These are phyloP conservation scores for Steinernema khuongi DNA, from an alignment of 1,140 invertebrate genomes.

Conservation along the genomic window DNA sequence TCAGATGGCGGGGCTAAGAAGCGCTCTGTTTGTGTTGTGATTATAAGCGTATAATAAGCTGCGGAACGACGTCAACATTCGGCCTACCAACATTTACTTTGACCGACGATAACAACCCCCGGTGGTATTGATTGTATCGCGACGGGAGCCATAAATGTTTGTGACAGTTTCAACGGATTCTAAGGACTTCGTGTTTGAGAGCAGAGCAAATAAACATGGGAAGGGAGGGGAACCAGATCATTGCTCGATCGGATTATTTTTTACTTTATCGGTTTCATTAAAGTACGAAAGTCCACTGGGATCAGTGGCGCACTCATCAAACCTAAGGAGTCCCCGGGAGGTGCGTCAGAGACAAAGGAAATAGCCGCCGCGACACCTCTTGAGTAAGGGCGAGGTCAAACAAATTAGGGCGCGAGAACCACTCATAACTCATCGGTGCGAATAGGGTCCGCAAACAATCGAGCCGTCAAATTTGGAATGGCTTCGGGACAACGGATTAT, in stretches of 20 bases:
- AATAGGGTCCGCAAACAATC: slow-evolving; percentile 7
- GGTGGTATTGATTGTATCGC: not conserved
- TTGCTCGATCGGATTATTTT: no score
- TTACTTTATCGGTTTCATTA: no score
- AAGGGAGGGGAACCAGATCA: not conserved
- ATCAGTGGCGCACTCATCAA: no score
- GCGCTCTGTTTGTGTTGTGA: not conserved
- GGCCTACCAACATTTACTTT: not conserved
- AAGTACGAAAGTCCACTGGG: no score
- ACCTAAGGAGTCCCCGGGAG: no score
- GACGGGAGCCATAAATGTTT: not conserved
- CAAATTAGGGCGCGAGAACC: not conserved
- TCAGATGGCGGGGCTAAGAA: not conserved
- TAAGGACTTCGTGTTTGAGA: not conserved
- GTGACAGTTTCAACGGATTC: not conserved
- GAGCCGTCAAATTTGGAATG: no score
- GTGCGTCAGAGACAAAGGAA: not conserved
- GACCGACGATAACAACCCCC: not conserved
- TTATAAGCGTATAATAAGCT: not conserved
- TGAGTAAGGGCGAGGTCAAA: not conserved
- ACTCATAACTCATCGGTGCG: not conserved
- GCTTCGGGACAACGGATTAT: no score
- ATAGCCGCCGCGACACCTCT: not conserved
- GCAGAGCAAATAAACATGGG: not conserved
- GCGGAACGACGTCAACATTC: not conserved